Evolutionary conservation across 1,140 invertebrate genomes (phyloP), one percentile per base, ranked within the genome.

Genomic region (Dendroctonus ponderosae): DNA sequence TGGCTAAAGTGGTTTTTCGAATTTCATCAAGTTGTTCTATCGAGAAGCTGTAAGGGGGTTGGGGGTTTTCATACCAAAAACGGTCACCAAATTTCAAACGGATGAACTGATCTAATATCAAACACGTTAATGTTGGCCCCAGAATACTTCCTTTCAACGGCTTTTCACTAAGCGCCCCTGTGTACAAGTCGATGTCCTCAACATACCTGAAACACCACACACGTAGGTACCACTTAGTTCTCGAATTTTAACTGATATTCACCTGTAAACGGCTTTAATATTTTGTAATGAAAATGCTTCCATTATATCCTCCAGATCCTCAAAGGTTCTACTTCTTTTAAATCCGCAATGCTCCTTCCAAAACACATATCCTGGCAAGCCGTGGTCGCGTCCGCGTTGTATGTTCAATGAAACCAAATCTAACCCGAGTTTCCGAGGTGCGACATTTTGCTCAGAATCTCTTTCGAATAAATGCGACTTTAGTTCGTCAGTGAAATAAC

Each of bases 401-500:
- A 95, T 91, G 77, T 95, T 94, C 53, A 94, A 80, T 0, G 92
- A 90, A 0, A 93, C 90, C 67, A 95, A 79, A 81, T 96, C 92
- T 3, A 95, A 77, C 0, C 91, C 91, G 71, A 88, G 91, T 15
- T 43, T 66, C 12, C 69, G 65, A 2, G 48, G 11, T 26, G 68
- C 51, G 9, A 62, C 51, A 71, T 84, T 73, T 11, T 52, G 14
- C 6, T 54, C 39, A 11, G 11, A 26, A 38, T 12, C 57, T 50
- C 77, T 79, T 75, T 92, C 87, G 77, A 94, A 94, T 5, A 94
- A 79, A 74, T 91, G 88, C 46, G 85, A 82, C 15, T 89, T 90
- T 37, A 91, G 84, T 81, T 91, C 87, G 50, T 81, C 74, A 3
- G 86, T 86, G 70, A 91, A 88, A 74, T 87, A 88, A 0, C 84